These are phyloP conservation scores for Camponotus vicinus DNA, from an alignment of 1,140 invertebrate genomes.

Conservation along the genomic window DNA sequence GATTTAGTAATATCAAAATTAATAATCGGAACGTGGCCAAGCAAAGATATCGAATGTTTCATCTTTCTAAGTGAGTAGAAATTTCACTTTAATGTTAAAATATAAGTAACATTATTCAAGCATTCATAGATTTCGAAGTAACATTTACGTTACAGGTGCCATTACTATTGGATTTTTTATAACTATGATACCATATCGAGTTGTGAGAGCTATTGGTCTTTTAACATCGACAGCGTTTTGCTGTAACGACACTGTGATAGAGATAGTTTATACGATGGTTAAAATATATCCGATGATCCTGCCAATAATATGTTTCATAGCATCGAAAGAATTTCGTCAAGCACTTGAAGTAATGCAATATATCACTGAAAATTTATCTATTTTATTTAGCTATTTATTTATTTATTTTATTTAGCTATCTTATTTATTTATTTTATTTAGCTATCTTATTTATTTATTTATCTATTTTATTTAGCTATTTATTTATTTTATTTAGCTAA, in stretches of 20 bases:
- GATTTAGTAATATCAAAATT: conserved; percentile 66
- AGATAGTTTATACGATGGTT: conserved; percentile 71
- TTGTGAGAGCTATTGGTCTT: conserved; percentile 71
- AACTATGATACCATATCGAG: conserved; percentile 77
- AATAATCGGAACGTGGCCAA: conserved; percentile 51
- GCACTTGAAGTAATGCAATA: conserved; percentile 55
- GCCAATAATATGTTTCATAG: conserved; percentile 71
- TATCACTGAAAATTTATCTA: background rate
- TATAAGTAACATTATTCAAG: background rate
- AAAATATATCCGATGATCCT: conserved; percentile 75
- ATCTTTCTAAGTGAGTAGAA: conserved; percentile 72
- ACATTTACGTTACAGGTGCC: conserved; percentile 66
- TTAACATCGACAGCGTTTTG: conserved; percentile 56
- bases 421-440: too few species aligned
- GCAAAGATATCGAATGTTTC: conserved; percentile 67
- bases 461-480: too few species aligned
- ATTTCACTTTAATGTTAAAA: conserved; percentile 4
- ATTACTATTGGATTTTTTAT: conserved; percentile 71
- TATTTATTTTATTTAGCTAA: background rate
- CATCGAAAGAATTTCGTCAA: conserved; percentile 65
- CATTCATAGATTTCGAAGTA: background rate
- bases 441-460: too few species aligned
- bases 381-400: too few species aligned
- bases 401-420: too few species aligned
- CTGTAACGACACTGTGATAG: conserved; percentile 67